These are phyloP conservation scores for Ochlodes sylvanus DNA, from an alignment of 2,888 invertebrate species.

Conservation along the genomic window DNA sequence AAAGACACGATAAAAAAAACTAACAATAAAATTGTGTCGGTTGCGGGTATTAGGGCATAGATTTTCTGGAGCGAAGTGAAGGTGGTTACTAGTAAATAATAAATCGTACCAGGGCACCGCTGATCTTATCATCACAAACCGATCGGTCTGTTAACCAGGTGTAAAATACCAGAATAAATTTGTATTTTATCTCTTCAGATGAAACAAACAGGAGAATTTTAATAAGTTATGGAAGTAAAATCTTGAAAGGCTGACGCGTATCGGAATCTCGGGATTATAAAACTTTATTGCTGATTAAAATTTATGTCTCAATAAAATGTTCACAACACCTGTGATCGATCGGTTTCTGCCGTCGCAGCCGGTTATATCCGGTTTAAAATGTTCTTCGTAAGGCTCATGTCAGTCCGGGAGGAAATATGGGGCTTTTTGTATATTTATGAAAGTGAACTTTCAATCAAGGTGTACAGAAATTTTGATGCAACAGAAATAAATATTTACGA, in stretches of 20 bases:
- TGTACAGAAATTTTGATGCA: background rate
- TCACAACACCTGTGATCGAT: slow-evolving; percentile 41
- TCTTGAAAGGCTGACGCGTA: background rate
- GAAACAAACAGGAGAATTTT: background rate
- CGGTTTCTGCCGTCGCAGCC: background rate
- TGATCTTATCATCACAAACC: too few species aligned
- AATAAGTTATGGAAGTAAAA: background rate
- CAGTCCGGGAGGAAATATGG: slow-evolving; percentile 20
- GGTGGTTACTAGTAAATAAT: too few species aligned
- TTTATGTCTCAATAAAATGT: slow-evolving; percentile 25
- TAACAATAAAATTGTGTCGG: too few species aligned
- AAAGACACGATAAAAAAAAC: too few species aligned
- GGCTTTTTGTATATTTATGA: slow-evolving; percentile 13
- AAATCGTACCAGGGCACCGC: too few species aligned
- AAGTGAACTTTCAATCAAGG: background rate
- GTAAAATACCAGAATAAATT: background rate
- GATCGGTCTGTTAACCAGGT: too few species aligned
- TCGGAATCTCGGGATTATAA: slow-evolving; percentile 1
- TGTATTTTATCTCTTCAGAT: background rate
- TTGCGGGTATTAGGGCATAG: too few species aligned
- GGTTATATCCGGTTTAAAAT: slow-evolving; percentile 24
- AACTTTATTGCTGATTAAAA: slow-evolving; percentile 15
- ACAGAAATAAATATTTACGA: too few species aligned
- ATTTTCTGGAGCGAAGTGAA: too few species aligned
- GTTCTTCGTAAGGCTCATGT: slow-evolving; percentile 18